Evolutionary conservation across 2,113 vertebrate species (phyloP), one percentile per base, ranked within the genome.

Genomic region (Python bivittatus): DNA sequence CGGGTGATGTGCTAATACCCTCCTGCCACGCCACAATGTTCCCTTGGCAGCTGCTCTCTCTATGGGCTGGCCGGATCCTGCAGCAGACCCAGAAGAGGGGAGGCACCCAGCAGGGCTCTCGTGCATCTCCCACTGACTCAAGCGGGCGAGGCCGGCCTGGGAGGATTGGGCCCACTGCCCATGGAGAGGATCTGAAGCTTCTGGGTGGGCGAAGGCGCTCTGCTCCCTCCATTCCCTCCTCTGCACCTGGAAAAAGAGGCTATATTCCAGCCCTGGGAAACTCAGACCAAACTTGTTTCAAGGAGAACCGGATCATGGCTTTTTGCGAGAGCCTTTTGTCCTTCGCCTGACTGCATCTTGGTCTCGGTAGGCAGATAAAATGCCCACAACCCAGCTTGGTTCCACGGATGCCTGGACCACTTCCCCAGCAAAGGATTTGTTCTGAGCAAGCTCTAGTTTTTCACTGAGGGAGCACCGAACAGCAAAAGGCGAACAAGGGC

Each of bases 1-100:
- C 10, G 44, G 27, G 8, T 38, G 20, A 1, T 20, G 15, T 0
- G 0, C 42, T 15, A 0, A 0, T 86, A 20, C 38, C 88, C 91
- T 85, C 52, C 90, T 56, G 9, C 54, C 53, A 1, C 8, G 27
- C 25, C n/a, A 0, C 3, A 9, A 20, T 33, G 42, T 52, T 38
- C 83, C 29, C 83, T 38, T 53, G 53, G 61, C 53, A 57, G 60
- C 85, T 38, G 90, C 12, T 91, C 11, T 48, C 85, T 29, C 54
- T 38, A 17, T 1, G 88, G 54, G 20, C 48, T 3, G 57, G 11
- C 53, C 4, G 48, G 61, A 68, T 68, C 20, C 88, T 20, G 20
- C n/a, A 72, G 12, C 9, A n/a, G 25, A 72, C 17, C 48, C 27
- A 17, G 25, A 12, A 29, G 84, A 17, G 12, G 11, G 12, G 10